Percentiles rank a stretch among this genome's conserved stretches.
Conservation (phyloP, 2,113 vertebrate genomes). For the Halichoerus grypus region DNA sequence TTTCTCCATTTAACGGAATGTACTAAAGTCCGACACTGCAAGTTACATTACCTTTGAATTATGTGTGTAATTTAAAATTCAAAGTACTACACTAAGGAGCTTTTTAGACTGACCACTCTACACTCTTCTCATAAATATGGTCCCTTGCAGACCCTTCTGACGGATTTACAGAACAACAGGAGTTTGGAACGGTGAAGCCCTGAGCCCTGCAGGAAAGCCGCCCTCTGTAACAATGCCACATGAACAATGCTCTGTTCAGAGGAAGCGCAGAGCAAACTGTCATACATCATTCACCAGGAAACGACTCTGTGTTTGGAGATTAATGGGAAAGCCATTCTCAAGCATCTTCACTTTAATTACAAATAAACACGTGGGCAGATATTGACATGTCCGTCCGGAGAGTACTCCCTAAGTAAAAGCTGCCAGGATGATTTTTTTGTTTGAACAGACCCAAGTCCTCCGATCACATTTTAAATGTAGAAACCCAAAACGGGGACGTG, state of each 20-base stretch:
- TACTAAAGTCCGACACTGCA: conserved; percentile 89
- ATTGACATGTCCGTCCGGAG: not conserved
- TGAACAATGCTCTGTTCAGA: conserved; percentile 40
- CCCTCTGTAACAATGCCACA: not conserved
- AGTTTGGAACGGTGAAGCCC: conserved; percentile 75
- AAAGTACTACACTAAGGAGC: conserved; percentile 95
- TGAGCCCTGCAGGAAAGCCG: conserved; percentile 56
- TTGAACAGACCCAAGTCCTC: not conserved
- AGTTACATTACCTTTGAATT: conserved; percentile 98
- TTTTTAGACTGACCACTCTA: conserved; percentile 91
- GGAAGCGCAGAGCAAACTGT: conserved; percentile 69
- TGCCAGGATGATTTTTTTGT: not conserved
- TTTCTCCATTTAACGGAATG: conserved; percentile 91
- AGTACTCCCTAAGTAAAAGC: not conserved
- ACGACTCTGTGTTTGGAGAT: conserved; percentile 40
- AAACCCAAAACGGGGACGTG: not conserved
- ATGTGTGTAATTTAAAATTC: conserved; percentile 97
- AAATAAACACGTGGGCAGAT: conserved; percentile 61
- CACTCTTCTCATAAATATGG: conserved; percentile 87
- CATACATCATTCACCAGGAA: conserved; percentile 56
- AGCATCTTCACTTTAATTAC: conserved; percentile 77
- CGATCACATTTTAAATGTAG: not conserved
- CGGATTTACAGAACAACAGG: conserved; percentile 81
- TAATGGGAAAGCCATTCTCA: conserved; percentile 45
- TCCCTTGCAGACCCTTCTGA: conserved; percentile 84